phyloP scores from a whole-genome alignment of 2,888 invertebrate species.

The Notodonta dromedarius region DNA sequence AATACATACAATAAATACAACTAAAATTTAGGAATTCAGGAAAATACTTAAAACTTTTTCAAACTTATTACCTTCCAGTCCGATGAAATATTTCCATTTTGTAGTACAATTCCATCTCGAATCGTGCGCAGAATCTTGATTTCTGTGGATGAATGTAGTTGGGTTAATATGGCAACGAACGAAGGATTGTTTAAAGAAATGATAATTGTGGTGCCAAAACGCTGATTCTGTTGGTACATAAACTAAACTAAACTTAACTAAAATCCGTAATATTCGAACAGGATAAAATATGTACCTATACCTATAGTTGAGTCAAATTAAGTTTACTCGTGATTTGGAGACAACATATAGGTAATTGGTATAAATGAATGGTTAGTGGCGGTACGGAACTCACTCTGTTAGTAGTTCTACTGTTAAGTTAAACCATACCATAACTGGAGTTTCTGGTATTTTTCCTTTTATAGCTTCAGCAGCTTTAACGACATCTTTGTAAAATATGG shows the following conservation, averaged over 20 bases:
- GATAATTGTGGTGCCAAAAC: too few species aligned
- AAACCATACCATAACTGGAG: constrained; percentile 48
- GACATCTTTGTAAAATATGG: constrained; percentile 81
- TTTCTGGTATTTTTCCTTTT: constrained; percentile 76
- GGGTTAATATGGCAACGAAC: neutral
- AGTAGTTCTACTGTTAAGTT: constrained; percentile 2
- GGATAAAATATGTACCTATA: too few species aligned
- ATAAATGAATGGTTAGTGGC: too few species aligned
- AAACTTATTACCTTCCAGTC: constrained; percentile 90
- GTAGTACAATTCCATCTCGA: constrained; percentile 91
- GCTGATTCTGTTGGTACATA: too few species aligned
- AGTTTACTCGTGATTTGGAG: too few species aligned
- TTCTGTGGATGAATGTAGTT: constrained; percentile 77
- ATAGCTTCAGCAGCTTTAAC: constrained; percentile 84
- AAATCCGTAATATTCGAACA: too few species aligned
- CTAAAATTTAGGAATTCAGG: neutral
- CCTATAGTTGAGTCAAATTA: too few species aligned
- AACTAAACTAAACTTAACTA: too few species aligned
- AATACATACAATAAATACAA: too few species aligned
- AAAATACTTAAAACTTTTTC: neutral
- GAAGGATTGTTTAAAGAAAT: too few species aligned
- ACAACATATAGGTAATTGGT: too few species aligned
- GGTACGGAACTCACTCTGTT: too few species aligned
- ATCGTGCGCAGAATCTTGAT: constrained; percentile 87
- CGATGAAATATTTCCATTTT: constrained; percentile 95